Conservation (phyloP, 2,888 invertebrate genomes). For the Rapana venosa region DNA sequence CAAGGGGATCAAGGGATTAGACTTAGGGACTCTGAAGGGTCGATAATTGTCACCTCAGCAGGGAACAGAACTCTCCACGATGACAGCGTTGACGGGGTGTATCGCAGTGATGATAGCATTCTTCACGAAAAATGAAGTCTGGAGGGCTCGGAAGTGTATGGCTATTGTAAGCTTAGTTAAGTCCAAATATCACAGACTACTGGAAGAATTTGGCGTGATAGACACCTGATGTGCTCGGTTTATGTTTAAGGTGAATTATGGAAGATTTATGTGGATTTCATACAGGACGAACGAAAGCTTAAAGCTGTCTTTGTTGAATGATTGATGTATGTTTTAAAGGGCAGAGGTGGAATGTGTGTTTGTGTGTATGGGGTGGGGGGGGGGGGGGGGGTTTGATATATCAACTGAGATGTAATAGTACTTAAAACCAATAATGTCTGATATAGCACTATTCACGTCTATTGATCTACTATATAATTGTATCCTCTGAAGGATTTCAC, state of each 20-base stretch:
- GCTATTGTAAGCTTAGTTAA: not conserved
- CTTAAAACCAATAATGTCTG: too few species aligned
- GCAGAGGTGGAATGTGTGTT: too few species aligned
- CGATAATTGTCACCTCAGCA: slow-evolving; percentile 3
- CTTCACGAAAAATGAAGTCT: not conserved
- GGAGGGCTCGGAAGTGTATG: not conserved
- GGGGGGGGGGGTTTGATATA: too few species aligned
- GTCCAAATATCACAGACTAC: not conserved
- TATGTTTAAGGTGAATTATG: too few species aligned
- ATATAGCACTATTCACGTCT: too few species aligned
- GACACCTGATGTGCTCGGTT: too few species aligned
- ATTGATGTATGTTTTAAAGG: not conserved
- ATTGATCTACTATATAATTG: too few species aligned
- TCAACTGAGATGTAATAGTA: too few species aligned
- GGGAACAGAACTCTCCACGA: not conserved
- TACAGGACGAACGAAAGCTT: too few species aligned
- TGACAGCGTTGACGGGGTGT: slow-evolving; percentile 9
- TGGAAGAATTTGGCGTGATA: not conserved
- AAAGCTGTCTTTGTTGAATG: not conserved
- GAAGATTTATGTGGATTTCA: too few species aligned
- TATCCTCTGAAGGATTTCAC: too few species aligned
- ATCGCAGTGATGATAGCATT: not conserved
- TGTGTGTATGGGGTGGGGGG: too few species aligned
- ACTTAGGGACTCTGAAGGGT: not conserved
- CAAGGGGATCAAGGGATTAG: slow-evolving; percentile 9